Base-by-base conservation (phyloP, 2,797 vertebrate genomes). In the Caiman crocodilus region DNA sequence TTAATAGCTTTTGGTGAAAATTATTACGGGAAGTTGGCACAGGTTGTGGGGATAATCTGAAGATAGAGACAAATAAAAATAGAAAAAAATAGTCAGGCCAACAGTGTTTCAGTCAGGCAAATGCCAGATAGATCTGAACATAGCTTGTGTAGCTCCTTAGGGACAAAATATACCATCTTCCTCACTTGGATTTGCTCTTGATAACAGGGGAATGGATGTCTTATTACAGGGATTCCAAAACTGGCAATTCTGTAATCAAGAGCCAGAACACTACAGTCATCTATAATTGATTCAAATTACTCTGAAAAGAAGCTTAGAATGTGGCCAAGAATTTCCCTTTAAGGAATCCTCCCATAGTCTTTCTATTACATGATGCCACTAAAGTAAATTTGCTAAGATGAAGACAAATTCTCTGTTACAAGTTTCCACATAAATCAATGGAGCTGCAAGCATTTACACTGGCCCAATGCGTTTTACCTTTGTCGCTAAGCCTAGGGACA, bases 231-330 rank as follows among this genome's bases (percentile, higher is more conserved):
- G 86, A 94, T 91, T 69, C 76, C 69, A 85, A 76, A 87, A 89
- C 79, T 92, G 87, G 92, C 87, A 93, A 88, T 79, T 93, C 92
- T 95, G 87, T 94, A 95, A 96, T 94, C 92, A 94, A 87, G 92
- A 96, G 92, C 95, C 87, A 96, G 92, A 79, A 89, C 2, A 90
- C 93, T 96, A 92, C 93, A 95, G 88, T 95, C 87, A 93, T 96
- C 94, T 95, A 95, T 95, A 97, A 96, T 96, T 96, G 96, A 96
- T 96, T 94, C 93, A 92, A 76, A 96, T 93, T 94, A 96, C 94
- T 95, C 96, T 95, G 94, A 96, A 96, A 96, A 92, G 92, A 90
- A 96, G 92, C 94, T 95, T 32, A 95, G 78, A 94, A 95, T 94
- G 94, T 42, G 94, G 91, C 94, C 93, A 93, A 96, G 94, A 94